Evolutionary conservation across 2,113 vertebrate species (phyloP).

Genomic region (Xiphophorus hellerii): DNA sequence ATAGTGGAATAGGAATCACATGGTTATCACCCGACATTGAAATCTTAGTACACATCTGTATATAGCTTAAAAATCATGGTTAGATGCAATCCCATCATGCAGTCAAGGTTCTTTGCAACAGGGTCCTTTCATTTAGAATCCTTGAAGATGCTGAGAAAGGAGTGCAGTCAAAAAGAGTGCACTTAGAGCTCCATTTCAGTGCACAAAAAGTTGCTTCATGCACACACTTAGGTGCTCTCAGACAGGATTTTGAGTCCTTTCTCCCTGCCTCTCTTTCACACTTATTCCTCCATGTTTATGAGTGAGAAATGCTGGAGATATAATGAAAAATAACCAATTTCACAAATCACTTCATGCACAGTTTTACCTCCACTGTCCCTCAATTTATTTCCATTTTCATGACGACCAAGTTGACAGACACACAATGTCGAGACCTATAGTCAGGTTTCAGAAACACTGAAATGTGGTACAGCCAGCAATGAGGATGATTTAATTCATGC

Average conservation of each 20-base stretch:
- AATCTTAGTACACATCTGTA: slow-evolving; percentile 76
- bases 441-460: slow-evolving; percentile 50
- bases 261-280: slow-evolving; percentile 7
- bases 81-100: slow-evolving; percentile 81
- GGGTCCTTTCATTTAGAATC: slow-evolving; percentile 41
- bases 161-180: slow-evolving; percentile 56
- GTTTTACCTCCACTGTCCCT: slow-evolving; percentile 39
- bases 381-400: slow-evolving; percentile 55
- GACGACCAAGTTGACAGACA: slow-evolving; percentile 39
- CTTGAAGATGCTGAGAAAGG: slow-evolving; percentile 35
- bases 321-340: slow-evolving; percentile 64
- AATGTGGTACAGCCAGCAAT: slow-evolving; percentile 38
- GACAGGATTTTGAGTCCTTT: slow-evolving; percentile 33
- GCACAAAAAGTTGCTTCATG: slow-evolving; percentile 22
- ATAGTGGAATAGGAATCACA: slow-evolving; percentile 80
- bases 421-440: slow-evolving; percentile 24
- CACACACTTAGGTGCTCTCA: slow-evolving; percentile 23
- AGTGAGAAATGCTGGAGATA: slow-evolving; percentile 49
- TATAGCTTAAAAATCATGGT: slow-evolving; percentile 71
- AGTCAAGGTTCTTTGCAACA: slow-evolving; percentile 57
- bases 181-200: slow-evolving; percentile 45
- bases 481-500: slow-evolving; percentile 59
- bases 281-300: slow-evolving; percentile 29
- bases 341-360: slow-evolving; percentile 66
- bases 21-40: slow-evolving; percentile 74